Evolutionary conservation across 2,797 vertebrate genomes (phyloP).

Genomic region (Melopsittacus undulatus): DNA sequence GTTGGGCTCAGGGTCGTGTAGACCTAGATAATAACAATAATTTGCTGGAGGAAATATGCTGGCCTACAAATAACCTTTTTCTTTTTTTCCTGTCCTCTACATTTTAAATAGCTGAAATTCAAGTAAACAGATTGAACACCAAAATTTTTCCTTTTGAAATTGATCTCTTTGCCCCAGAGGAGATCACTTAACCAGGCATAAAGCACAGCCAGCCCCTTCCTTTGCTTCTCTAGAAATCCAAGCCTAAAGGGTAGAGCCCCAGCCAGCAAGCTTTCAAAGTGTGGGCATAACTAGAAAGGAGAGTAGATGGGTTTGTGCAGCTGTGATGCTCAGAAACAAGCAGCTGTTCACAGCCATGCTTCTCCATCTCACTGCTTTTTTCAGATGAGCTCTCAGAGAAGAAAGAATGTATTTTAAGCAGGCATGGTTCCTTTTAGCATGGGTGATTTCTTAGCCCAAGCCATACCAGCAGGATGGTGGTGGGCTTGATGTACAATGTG

Average conservation of each 20-base stretch:
- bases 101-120: background rate
- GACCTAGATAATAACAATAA: background rate
- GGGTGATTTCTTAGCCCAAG: background rate
- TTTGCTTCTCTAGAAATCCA: background rate
- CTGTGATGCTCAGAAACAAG: background rate
- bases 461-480: background rate
- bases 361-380: background rate
- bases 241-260: background rate
- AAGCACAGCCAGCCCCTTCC: background rate
- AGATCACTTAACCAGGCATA: background rate
- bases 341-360: background rate
- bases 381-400: background rate
- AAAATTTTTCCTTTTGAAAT: background rate
- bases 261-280: background rate
- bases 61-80: background rate
- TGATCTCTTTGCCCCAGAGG: background rate
- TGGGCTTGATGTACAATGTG: background rate
- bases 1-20: background rate
- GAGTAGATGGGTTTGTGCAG: background rate
- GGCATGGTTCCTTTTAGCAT: background rate
- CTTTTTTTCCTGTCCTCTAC: background rate
- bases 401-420: background rate
- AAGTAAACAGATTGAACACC: background rate
- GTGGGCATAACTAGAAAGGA: background rate
- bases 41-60: background rate